These are phyloP conservation scores for Cyprinodon variegatus DNA, from an alignment of 2,113 vertebrate genomes.

Conservation along the genomic window DNA sequence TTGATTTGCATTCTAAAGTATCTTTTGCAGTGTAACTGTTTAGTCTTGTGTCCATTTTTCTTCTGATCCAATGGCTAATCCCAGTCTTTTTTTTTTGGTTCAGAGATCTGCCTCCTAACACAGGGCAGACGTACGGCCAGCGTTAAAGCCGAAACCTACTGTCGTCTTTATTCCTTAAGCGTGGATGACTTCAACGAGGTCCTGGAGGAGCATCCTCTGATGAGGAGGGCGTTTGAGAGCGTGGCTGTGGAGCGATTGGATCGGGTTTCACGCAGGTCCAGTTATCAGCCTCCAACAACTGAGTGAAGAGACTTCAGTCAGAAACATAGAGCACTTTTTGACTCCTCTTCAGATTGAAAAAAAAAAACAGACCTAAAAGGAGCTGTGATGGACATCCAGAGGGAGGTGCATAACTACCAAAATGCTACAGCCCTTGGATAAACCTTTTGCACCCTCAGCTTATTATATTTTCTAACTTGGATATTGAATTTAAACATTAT, in stretches of 20 bases:
- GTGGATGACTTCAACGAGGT: conserved; percentile 82
- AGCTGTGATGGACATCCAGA: conserved; percentile 9
- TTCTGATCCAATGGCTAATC: background rate
- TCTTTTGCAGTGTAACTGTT: background rate
- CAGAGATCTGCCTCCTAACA: conserved; percentile 83
- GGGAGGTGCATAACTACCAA: conserved; percentile 10
- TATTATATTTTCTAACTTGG: conserved; percentile 20
- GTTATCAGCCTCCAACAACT: conserved; percentile 30
- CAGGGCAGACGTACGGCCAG: conserved; percentile 80
- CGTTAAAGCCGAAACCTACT: conserved; percentile 80
- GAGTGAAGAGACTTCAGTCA: conserved; percentile 28
- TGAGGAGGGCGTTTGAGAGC: conserved; percentile 81
- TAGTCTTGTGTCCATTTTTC: background rate
- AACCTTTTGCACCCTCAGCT: conserved; percentile 17
- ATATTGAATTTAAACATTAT: conserved; percentile 8
- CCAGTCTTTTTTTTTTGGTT: conserved; percentile 1
- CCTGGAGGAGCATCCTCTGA: conserved; percentile 82
- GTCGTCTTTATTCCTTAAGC: conserved; percentile 82
- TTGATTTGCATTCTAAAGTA: background rate
- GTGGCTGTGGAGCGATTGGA: conserved; percentile 77
- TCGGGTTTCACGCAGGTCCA: conserved; percentile 55
- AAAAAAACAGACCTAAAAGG: background rate
- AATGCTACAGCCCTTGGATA: conserved; percentile 13
- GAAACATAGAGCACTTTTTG: conserved; percentile 1
- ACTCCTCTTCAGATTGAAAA: conserved; percentile 5